Percentiles rank a stretch among this genome's conserved stretches.
Conservation (phyloP, 2,797 vertebrate genomes). For the Cetoscarus ocellatus region DNA sequence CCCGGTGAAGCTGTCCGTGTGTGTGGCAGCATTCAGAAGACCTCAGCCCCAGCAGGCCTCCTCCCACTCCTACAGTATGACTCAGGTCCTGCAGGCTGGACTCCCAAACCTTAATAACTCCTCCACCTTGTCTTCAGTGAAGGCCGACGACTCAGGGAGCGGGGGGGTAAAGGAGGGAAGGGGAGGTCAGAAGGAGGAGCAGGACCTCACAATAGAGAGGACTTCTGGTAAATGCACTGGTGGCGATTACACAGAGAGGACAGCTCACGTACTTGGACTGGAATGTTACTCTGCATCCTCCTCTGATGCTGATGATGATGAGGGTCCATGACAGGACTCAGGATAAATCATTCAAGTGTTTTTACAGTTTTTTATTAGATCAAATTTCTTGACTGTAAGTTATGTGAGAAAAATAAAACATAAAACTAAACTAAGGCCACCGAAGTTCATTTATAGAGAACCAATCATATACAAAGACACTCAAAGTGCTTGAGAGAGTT, state of each 20-base stretch:
- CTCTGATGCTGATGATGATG: slow-evolving; percentile 77
- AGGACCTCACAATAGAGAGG: slow-evolving; percentile 1
- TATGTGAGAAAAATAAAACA: too few species aligned
- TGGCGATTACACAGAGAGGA: slow-evolving; percentile 9
- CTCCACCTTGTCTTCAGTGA: slow-evolving; percentile 4
- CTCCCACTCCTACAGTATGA: slow-evolving; percentile 64
- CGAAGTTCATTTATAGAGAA: too few species aligned
- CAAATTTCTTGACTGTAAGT: too few species aligned
- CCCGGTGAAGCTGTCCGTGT: slow-evolving; percentile 72
- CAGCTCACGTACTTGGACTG: slow-evolving; percentile 72
- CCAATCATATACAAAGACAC: too few species aligned
- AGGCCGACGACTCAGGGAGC: slow-evolving; percentile 1
- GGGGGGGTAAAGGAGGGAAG: not conserved
- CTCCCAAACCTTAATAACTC: slow-evolving; percentile 80
- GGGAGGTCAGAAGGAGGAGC: too few species aligned
- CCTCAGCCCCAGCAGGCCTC: slow-evolving; percentile 22
- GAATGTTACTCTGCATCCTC: slow-evolving; percentile 80
- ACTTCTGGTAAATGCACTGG: slow-evolving; percentile 14
- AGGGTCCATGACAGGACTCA: slow-evolving; percentile 30
- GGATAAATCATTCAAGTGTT: not conserved
- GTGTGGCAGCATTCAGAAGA: slow-evolving; percentile 72
- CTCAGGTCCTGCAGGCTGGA: slow-evolving; percentile 69
- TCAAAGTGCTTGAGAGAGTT: too few species aligned
- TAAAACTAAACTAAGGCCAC: too few species aligned
- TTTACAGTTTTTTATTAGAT: too few species aligned